Evolutionary conservation across 2,888 invertebrate species (phyloP), one percentile per base, ranked within the genome.

Genomic region (Alviniconcha strummeri): DNA sequence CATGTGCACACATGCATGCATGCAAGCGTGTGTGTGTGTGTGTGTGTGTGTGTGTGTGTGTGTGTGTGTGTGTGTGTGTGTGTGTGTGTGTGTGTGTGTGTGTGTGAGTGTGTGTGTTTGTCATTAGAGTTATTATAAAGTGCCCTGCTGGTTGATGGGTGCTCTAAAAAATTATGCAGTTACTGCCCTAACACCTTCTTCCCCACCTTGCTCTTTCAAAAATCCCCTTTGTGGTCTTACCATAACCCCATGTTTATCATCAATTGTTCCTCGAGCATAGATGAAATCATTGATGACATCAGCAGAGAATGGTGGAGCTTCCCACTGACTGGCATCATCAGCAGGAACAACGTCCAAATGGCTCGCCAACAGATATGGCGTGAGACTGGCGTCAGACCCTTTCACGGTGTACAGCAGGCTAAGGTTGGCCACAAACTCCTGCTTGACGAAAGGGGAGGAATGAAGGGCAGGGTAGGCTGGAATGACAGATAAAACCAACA

Each of bases 331-430:
- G 88, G 85, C 80, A 9, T 89, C 87, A 9, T 89, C 87, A 52
- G 95, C 93, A 55, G 95, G 95, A 3, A 95, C 95, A 19, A 95
- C 95, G 90, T 95, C 95, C 80, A 95, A 87, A 88, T 95, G 95
- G 64, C 94, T 94, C 86, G 94, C 92, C 82, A 95, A 90, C 85
- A 95, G 85, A 90, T 94, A 95, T 0, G 95, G 94, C 72, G 90
- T 92, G 57, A 94, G 90, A 0, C 86, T 85, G 52, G 87, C 13
- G 87, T 94, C 91, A 52, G 88, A 89, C 67, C 94, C 95, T 85
- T 91, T 86, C 57, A 95, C 89, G 11, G 91, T 92, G 88, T 94
- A 94, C 80, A 95, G 90, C 57, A 94, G 89, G 88, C 94, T 94
- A 89, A 94, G 94, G 83, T 94, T 92, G 64, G 88, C 90, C 15